Evolutionary conservation across 2,888 invertebrate species (phyloP).

Genomic region (Lingula anatina): DNA sequence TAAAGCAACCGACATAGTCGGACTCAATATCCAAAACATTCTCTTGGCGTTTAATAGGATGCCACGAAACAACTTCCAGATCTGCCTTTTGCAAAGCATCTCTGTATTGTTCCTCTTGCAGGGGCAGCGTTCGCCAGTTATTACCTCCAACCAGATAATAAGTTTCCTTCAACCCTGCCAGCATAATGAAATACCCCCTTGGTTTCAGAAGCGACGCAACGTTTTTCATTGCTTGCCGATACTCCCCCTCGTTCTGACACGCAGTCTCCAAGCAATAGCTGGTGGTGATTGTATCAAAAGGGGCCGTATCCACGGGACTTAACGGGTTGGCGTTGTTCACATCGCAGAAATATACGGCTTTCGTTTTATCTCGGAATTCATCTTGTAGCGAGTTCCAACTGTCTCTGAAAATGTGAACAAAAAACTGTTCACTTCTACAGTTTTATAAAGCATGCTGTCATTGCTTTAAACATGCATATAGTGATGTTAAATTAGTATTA

Average conservation of each 20-base stretch:
- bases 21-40: no score
- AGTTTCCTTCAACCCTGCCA: conserved; percentile 1
- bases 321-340: background rate
- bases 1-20: no score
- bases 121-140: no score
- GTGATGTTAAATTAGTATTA: no score
- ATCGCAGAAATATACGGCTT: background rate
- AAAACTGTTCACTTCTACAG: no score
- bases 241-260: background rate
- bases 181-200: background rate
- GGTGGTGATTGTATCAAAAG: conserved; percentile 1
- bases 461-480: no score
- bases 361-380: background rate
- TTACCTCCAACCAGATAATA: background rate
- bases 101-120: no score
- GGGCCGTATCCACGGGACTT: background rate
- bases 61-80: no score
- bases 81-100: no score
- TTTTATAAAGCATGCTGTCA: no score
- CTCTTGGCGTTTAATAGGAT: no score
- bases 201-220: conserved; percentile 1
- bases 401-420: conserved; percentile 1
- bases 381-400: background rate
- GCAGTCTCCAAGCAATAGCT: background rate
- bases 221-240: background rate